Evolutionary conservation across 2,113 vertebrate species (phyloP), one percentile per base, ranked within the genome.

Genomic region (Pomatorhinus ruficollis): DNA sequence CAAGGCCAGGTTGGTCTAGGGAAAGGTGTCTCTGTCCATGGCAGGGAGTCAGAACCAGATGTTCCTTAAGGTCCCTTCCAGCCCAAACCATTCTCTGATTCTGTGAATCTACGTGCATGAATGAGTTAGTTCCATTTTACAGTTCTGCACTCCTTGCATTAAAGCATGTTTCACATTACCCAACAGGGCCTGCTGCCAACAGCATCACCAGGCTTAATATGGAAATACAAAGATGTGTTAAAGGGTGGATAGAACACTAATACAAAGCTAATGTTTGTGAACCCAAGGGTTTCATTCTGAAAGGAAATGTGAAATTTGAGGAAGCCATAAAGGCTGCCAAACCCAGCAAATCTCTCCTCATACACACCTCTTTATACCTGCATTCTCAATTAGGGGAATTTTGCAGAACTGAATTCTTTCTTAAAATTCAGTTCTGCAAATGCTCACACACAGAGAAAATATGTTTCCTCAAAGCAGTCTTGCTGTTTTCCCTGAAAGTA

Each of bases 221-320:
- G 1, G 49, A 89, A 86, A 78, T 59, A 35, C 1, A 27, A 69
- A 56, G 42, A n/a, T 40, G 13, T 52, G 23, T 66, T 66, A 47
- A 64, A 27, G 10, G 19, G 7, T 45, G 65, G 44, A 86, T 21
- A 25, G 59, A 94, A 77, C 63, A 72, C 6, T 65, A 54, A 81
- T 45, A 65, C 39, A 94, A 94, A 91, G 72, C 20, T 74, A 87
- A 77, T 78, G 76, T 89, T 96, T 97, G 77, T 87, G 60, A 95
- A 81, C 21, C 5, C 37, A 50, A 74, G 42, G 40, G 35, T 33
- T 89, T 86, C 9, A 61, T 70, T 89, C 47, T 40, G 35, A 94
- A 89, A 91, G 70, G 17, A 89, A 91, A 82, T 17, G 50, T 49
- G 52, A 86, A 68, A 57, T 87, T 17, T 83, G 64, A 89, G 72